Evolutionary conservation across 35 echinoderm and acorn worm genomes (phyloP), one percentile per base, ranked within the genome.

Genomic region (Acanthaster planci): DNA sequence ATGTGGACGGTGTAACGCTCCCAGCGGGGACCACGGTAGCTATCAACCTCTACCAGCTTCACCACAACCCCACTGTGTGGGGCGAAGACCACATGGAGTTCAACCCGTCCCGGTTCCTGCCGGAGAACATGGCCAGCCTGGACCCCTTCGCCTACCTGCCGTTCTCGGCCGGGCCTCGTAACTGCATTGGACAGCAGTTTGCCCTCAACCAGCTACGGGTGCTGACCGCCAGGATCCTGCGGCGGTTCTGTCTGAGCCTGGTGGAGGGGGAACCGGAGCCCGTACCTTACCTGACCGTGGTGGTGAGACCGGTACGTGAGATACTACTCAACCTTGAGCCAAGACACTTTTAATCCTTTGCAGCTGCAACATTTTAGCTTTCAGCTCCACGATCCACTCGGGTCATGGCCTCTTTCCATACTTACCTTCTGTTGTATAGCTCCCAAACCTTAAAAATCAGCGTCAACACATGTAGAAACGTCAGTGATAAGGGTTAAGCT

Each of bases 151-250:
- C 76, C 19, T 88, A 35, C 30, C 50, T 81, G 8, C 86, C 86
- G 35, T 88, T 88, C 67, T 54, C 77, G 5, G 86, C 86, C 18
- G 86, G 86, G 2, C 31, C 23, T 21, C 21, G 84, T 0, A 86
- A 86, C 51, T 86, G 84, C 75, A 86, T 86, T 42, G 84, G 84
- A 12, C 86, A 88, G 77, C 76, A 88, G 26, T 88, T 88, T 60
- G 86, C 86, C 14, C 30, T 82, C 77, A 81, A 88, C 27, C 37
- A 88, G 0, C 59, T 88, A 19, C 81, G 80, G 57, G 52, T 88
- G 1, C 42, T 58, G 37, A 58, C 44, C 52, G 77, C 86, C 7
- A 80, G 50, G 22, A 60, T 82, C 19, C 55, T 88, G 3, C 18
- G 35, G 30, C 5, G 78, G 40, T 88, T 80, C 53, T 15, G 77